Evolutionary conservation across 1,140 invertebrate species (phyloP).

Genomic region (Wiebesia pumilae): DNA sequence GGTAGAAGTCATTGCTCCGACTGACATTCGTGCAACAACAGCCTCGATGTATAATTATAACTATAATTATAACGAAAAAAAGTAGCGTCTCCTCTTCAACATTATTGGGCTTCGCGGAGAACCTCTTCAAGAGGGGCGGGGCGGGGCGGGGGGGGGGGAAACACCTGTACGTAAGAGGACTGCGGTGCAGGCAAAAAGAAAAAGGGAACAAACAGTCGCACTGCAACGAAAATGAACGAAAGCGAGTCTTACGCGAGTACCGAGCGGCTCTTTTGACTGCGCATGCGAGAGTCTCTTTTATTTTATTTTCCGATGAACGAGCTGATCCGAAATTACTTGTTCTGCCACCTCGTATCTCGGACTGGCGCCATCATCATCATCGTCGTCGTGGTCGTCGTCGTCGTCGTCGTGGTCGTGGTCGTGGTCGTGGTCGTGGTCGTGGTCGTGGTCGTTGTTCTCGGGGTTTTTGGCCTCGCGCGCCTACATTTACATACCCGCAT

Average conservation of each 20-base stretch:
- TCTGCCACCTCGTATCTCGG: slow-evolving; percentile 12
- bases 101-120: background rate
- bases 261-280: slow-evolving; percentile 24
- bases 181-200: background rate
- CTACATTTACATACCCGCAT: background rate
- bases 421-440: no score
- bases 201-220: background rate
- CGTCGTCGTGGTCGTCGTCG: background rate
- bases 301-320: slow-evolving; percentile 5
- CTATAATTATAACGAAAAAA: background rate
- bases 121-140: no score
- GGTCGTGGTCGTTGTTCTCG: background rate
- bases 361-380: slow-evolving; percentile 18
- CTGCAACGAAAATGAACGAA: slow-evolving; percentile 10
- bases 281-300: background rate
- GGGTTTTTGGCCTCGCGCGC: slow-evolving; percentile 18
- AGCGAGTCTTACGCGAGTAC: slow-evolving; percentile 26
- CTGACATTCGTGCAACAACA: background rate
- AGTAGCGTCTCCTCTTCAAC: background rate
- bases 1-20: background rate
- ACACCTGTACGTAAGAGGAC: background rate
- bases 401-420: background rate
- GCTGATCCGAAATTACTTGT: slow-evolving; percentile 23
- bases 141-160: background rate
- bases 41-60: no score